Percentiles rank a stretch among this genome's conserved stretches.
Conservation (phyloP, 2,888 invertebrate genomes). For the Sinopyrophorus schimmeli region DNA sequence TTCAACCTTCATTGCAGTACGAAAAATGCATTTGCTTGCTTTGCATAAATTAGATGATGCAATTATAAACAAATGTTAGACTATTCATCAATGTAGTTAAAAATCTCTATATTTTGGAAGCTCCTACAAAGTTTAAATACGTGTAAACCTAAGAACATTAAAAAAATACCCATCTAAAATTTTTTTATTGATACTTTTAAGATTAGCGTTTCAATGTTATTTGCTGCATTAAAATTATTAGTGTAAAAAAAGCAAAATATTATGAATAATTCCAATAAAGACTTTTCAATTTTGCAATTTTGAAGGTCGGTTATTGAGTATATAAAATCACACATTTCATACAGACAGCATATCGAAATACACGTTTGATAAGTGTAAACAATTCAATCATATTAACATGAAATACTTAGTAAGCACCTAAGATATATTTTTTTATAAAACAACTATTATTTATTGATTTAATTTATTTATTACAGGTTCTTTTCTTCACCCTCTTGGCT, state of each 20-base stretch:
- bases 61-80: slow-evolving; percentile 8
- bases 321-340: not conserved
- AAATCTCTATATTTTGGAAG: no score
- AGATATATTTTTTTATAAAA: not conserved
- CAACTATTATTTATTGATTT: not conserved
- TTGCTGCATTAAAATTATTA: no score
- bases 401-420: slow-evolving; percentile 7
- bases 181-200: no score
- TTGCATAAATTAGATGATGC: slow-evolving; percentile 9
- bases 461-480: slow-evolving; percentile 1
- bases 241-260: no score
- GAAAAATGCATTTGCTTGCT: no score
- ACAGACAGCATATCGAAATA: slow-evolving; percentile 1
- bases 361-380: not conserved
- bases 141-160: no score
- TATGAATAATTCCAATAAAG: no score
- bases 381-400: slow-evolving; percentile 1
- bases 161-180: no score
- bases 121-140: no score
- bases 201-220: no score
- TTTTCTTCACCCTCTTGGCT: slow-evolving; percentile 8
- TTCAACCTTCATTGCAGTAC: not conserved
- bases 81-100: not conserved
- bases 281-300: slow-evolving; percentile 1
- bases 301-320: slow-evolving; percentile 3